Evolutionary conservation across 2,797 vertebrate genomes (phyloP).

Genomic region (Chelmon rostratus): DNA sequence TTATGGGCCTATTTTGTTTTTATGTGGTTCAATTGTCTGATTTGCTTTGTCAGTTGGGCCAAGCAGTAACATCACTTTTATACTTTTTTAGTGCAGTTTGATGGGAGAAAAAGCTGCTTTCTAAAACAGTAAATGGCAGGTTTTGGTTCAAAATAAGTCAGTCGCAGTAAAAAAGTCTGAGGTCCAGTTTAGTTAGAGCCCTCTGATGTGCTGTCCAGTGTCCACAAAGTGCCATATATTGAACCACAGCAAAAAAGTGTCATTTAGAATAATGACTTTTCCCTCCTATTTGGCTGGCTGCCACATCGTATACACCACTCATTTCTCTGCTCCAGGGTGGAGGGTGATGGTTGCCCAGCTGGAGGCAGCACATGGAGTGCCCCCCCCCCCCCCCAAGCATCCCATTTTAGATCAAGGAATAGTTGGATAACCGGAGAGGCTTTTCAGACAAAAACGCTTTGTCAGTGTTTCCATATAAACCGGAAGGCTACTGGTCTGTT

Average conservation of each 20-base stretch:
- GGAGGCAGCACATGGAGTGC: constrained; percentile 7
- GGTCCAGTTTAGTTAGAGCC: neutral
- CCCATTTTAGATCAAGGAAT: constrained; percentile 42
- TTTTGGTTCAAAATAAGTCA: neutral
- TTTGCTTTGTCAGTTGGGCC: neutral
- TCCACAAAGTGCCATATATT: constrained; percentile 15
- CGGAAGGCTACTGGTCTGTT: constrained; percentile 48
- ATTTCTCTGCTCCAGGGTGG: constrained; percentile 10
- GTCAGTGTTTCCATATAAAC: constrained; percentile 60
- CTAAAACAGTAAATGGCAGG: neutral
- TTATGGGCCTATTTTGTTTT: neutral
- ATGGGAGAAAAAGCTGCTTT: neutral
- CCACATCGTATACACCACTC: constrained; percentile 10
- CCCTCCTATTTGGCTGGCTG: constrained; percentile 14
- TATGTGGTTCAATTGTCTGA: neutral
- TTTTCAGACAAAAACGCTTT: constrained; percentile 49
- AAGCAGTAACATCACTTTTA: neutral
- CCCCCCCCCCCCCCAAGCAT: neutral
- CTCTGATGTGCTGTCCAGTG: neutral
- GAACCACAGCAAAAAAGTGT: constrained; percentile 1
- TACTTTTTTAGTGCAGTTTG: neutral
- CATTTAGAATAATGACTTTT: constrained; percentile 16
- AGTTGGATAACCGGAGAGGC: constrained; percentile 5
- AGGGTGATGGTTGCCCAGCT: constrained; percentile 1
- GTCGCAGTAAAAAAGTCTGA: neutral